Evolutionary conservation across 2,113 vertebrate species (phyloP).

Genomic region (Dicerorhinus sumatrensis): DNA sequence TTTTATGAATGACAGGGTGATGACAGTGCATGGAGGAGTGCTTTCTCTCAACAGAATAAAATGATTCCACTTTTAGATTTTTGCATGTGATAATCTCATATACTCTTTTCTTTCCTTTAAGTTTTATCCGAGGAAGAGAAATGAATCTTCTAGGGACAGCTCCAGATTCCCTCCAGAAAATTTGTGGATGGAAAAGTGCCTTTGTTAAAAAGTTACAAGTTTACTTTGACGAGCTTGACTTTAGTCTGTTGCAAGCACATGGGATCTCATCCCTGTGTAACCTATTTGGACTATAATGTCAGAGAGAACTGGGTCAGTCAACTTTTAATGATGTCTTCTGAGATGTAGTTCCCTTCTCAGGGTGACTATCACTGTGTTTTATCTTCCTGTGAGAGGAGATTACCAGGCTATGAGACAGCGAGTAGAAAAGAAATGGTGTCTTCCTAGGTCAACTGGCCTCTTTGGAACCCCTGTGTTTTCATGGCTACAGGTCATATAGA

Average conservation of each 20-base stretch:
- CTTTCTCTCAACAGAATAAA: background rate
- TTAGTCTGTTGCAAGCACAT: background rate
- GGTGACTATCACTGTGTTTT: constrained; percentile 50
- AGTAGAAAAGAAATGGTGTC: background rate
- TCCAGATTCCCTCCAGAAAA: constrained; percentile 44
- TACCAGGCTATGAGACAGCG: constrained; percentile 13
- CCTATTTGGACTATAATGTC: constrained; percentile 50
- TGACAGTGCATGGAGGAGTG: background rate
- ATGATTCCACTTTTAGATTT: background rate
- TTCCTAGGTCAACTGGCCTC: background rate
- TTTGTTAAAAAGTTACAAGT: constrained; percentile 63
- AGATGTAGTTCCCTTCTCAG: constrained; percentile 54
- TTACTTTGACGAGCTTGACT: constrained; percentile 64
- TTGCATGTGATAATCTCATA: background rate
- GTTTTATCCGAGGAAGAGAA: constrained; percentile 1
- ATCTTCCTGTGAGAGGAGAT: constrained; percentile 51
- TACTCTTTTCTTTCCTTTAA: background rate
- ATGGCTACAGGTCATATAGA: background rate
- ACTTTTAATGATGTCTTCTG: constrained; percentile 76
- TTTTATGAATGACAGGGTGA: background rate
- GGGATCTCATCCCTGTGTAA: constrained; percentile 42
- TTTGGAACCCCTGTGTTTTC: constrained; percentile 22
- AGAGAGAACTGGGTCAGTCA: constrained; percentile 65
- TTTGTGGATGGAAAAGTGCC: background rate
- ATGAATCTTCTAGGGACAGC: constrained; percentile 21